Percentiles rank a stretch among this genome's conserved stretches.
Evolutionary conservation across 2,113 vertebrate genomes (phyloP).

Genomic region (Spheniscus mendiculus): DNA sequence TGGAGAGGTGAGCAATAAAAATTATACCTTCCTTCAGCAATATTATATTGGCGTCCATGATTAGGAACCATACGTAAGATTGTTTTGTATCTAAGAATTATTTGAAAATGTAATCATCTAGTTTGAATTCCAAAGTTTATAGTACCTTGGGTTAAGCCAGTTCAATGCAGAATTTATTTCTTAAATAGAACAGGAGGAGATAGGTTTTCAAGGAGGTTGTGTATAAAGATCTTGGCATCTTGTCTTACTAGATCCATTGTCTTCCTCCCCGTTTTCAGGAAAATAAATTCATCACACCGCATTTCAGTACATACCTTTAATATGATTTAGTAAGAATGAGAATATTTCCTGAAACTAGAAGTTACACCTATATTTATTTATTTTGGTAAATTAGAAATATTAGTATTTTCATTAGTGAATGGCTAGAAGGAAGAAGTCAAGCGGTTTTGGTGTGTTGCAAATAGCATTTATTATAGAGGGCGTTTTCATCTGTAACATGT

Average conservation of each 20-base stretch:
- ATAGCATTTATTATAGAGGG: not conserved
- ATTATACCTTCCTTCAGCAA: not conserved
- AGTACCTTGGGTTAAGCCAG: not conserved
- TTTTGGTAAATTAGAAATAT: constrained; percentile 47
- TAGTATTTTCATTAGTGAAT: constrained; percentile 36
- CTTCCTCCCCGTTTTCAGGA: not conserved
- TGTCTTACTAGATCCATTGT: not conserved
- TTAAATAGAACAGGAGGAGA: not conserved
- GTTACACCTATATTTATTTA: not conserved
- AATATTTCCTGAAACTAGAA: not conserved
- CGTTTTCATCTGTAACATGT: not conserved
- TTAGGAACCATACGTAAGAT: not conserved
- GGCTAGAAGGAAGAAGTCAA: constrained; percentile 33
- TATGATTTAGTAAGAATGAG: not conserved
- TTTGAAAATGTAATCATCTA: not conserved
- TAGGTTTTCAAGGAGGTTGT: not conserved
- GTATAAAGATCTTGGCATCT: not conserved
- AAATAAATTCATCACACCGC: constrained; percentile 1
- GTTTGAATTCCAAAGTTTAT: not conserved
- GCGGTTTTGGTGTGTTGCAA: not conserved
- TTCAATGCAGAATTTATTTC: not conserved
- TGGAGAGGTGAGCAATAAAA: not conserved
- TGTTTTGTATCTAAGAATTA: not conserved
- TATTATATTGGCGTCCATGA: not conserved
- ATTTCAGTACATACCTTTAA: constrained; percentile 1